phyloP scores from a whole-genome alignment of 2,888 invertebrate species.

The Pristionchus entomophagus region DNA sequence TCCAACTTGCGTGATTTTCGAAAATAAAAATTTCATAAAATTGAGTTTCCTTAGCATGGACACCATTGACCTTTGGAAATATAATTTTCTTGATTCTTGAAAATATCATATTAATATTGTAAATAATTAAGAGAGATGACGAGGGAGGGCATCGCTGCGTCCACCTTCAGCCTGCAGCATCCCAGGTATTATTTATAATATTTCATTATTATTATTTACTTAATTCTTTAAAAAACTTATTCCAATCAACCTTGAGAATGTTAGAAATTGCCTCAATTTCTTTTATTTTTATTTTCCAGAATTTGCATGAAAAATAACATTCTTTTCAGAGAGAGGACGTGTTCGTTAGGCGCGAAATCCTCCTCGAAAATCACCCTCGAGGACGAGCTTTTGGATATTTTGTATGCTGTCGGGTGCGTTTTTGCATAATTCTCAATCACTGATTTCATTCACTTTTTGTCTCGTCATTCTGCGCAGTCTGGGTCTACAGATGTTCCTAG shows the following conservation, averaged over 20 bases:
- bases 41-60: too few relatives aligned
- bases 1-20: neutral
- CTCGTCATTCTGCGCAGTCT: neutral
- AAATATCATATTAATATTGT: neutral
- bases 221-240: neutral
- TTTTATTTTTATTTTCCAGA: neutral
- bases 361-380: constrained; percentile 73
- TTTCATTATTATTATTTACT: neutral
- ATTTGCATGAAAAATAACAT: neutral
- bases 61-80: too few relatives aligned
- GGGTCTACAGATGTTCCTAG: too few relatives aligned
- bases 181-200: neutral
- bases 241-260: too few relatives aligned
- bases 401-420: constrained; percentile 71
- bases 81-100: neutral
- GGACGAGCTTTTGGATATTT: constrained; percentile 73
- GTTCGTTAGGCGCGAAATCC: constrained; percentile 53
- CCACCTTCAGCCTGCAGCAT: constrained; percentile 24
- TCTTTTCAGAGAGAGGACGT: constrained; percentile 40
- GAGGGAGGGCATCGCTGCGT: constrained; percentile 38
- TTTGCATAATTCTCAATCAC: neutral
- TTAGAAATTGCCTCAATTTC: too few relatives aligned
- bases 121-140: constrained; percentile 28
- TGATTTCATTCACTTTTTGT: too few relatives aligned
- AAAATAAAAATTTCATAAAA: neutral